A percentile compares a stretch with the other conserved stretches of the same genome.
These are phyloP conservation scores for Glaucomys volans DNA, from an alignment of 2,113 vertebrate genomes.

Conservation along the genomic window DNA sequence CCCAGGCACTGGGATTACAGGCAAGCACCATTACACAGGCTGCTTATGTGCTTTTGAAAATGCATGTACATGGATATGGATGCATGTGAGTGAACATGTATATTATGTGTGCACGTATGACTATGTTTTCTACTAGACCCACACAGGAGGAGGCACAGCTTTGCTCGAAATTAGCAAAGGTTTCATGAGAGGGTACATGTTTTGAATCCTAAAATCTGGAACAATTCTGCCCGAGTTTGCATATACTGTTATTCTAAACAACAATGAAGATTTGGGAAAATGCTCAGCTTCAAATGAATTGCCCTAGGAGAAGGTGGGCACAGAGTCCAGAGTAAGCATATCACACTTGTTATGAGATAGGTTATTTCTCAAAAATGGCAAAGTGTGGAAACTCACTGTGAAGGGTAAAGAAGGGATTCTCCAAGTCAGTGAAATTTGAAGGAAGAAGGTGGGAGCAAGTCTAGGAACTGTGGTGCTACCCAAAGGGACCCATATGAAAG, in stretches of 20 bases:
- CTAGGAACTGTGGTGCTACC: not conserved
- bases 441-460: not conserved
- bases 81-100: not conserved
- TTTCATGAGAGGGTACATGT: not conserved
- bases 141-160: not conserved
- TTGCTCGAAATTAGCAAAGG: not conserved
- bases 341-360: not conserved
- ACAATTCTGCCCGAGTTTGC: slow-evolving; percentile 16
- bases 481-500: not conserved
- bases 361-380: slow-evolving; percentile 6
- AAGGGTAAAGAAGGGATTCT: not conserved
- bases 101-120: not conserved
- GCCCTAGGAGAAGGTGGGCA: not conserved
- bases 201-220: not conserved
- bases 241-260: slow-evolving; percentile 3
- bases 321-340: not conserved
- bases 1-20: too few relatives aligned
- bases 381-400: not conserved
- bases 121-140: slow-evolving; percentile 20
- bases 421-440: not conserved
- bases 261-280: not conserved
- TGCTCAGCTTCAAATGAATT: not conserved
- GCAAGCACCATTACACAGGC: too few relatives aligned
- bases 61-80: not conserved
- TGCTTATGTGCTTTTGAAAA: not conserved